A percentile compares a stretch with the other conserved stretches of the same genome.
Evolutionary conservation across 2,113 vertebrate genomes (phyloP).

Genomic region (Hassar affinis): DNA sequence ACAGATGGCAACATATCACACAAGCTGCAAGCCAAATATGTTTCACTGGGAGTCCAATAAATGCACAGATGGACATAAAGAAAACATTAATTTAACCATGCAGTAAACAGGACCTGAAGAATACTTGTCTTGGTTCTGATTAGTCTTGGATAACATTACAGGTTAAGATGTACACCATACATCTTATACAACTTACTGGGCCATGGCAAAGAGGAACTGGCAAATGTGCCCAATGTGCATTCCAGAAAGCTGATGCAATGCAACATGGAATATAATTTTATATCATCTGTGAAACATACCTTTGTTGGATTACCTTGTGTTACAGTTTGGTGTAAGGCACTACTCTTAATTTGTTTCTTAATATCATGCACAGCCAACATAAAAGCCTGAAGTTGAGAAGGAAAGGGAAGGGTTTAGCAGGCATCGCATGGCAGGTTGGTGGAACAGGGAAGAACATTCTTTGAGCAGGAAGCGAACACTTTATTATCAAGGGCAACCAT

Average conservation of each 20-base stretch:
- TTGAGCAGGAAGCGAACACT: constrained; percentile 58
- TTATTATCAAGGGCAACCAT: constrained; percentile 53
- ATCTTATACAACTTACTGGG: constrained; percentile 14
- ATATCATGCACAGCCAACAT: constrained; percentile 64
- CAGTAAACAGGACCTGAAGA: constrained; percentile 33
- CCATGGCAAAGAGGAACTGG: neutral
- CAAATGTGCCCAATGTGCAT: constrained; percentile 39
- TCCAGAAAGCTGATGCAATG: constrained; percentile 14
- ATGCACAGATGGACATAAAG: constrained; percentile 45
- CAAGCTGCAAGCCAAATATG: constrained; percentile 61
- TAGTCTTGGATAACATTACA: constrained; percentile 39
- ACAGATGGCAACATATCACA: constrained; percentile 40
- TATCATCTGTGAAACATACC: constrained; percentile 4
- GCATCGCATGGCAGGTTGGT: constrained; percentile 64
- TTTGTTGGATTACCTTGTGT: constrained; percentile 1
- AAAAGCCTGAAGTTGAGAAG: constrained; percentile 40
- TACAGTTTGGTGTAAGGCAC: constrained; percentile 23
- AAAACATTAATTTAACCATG: constrained; percentile 44
- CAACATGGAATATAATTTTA: constrained; percentile 5
- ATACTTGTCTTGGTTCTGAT: constrained; percentile 31
- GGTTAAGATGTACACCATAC: constrained; percentile 24
- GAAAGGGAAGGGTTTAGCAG: constrained; percentile 58
- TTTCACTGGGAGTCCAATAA: constrained; percentile 48
- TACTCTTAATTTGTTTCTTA: constrained; percentile 47
- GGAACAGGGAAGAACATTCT: constrained; percentile 66